Base-by-base conservation (phyloP, 2,888 invertebrate species). In the Chouioia cunea region DNA sequence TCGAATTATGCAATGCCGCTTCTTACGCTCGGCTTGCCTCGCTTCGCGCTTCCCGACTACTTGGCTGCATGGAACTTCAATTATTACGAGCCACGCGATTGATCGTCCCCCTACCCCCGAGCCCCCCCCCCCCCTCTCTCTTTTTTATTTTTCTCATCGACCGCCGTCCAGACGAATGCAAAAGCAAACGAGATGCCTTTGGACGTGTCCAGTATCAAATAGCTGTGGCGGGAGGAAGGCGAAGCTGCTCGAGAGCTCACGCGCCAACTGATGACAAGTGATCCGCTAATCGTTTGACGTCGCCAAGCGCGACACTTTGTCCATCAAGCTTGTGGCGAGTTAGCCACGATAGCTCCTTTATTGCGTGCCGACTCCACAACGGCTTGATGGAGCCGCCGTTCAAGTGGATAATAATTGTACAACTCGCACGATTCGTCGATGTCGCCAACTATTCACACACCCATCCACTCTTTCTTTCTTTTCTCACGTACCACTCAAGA, bases 251-350 rank as follows among this genome's bases (percentile, higher is more conserved):
- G n/a, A n/a, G n/a, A n/a, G n/a, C n/a, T n/a, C n/a, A n/a, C n/a
- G n/a, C n/a, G n/a, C n/a, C n/a, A n/a, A n/a, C n/a, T n/a, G 82
- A 82, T 79, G 83, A 83, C 83, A 84, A 81, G 83, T 83, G 81
- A 82, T 81, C 79, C 79, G 78, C 78, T 82, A 83, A 83, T 80
- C 82, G 82, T 81, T 81, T 78, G 80, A 79, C 64, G n/a, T n/a
- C 67, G 65, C 52, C 59, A 52, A 47, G 53, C 27, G 57, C 69
- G n/a, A n/a, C 69, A 71, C 71, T 74, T 69, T 67, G n/a, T 66
- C 58, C 57, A 65, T 68, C 63, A 63, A 53, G 62, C 56, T 60
- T 52, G 52, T 65, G 27, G 65, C n/a, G 52, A 57, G 57, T n/a
- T n/a, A n/a, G n/a, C n/a, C n/a, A n/a, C n/a, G n/a, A n/a, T n/a